phyloP scores from a whole-genome alignment of 2,797 vertebrate species.

The Carduelis carduelis region DNA sequence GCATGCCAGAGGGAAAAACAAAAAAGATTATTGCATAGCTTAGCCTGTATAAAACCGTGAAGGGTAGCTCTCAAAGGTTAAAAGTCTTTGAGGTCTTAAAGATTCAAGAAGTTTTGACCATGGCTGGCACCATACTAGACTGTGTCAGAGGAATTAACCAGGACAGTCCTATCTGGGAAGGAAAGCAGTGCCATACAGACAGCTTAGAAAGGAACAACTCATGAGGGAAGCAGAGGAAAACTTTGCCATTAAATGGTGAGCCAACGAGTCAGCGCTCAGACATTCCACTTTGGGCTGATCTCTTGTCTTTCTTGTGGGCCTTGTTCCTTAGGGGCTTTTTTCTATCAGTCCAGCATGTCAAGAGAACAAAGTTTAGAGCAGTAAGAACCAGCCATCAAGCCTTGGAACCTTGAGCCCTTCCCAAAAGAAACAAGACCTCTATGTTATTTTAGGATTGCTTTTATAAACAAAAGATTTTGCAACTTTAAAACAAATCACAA shows the following conservation, averaged over 20 bases:
- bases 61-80: neutral
- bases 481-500: neutral
- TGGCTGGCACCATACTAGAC: neutral
- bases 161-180: neutral
- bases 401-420: neutral
- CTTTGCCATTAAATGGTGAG: neutral
- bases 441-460: constrained; percentile 5
- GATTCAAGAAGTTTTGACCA: neutral
- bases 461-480: neutral
- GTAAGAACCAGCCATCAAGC: neutral
- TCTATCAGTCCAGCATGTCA: constrained; percentile 10
- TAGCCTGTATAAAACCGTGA: neutral
- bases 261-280: neutral
- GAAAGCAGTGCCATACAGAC: neutral
- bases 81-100: neutral
- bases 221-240: neutral
- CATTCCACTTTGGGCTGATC: neutral
- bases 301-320: neutral
- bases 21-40: neutral
- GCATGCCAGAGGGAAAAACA: neutral
- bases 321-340: neutral
- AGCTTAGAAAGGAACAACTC: neutral
- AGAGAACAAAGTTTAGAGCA: neutral
- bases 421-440: constrained; percentile 22
- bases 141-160: neutral